phyloP scores from a whole-genome alignment of 1,140 invertebrate species.

The Aphelenchoides fujianensis region DNA sequence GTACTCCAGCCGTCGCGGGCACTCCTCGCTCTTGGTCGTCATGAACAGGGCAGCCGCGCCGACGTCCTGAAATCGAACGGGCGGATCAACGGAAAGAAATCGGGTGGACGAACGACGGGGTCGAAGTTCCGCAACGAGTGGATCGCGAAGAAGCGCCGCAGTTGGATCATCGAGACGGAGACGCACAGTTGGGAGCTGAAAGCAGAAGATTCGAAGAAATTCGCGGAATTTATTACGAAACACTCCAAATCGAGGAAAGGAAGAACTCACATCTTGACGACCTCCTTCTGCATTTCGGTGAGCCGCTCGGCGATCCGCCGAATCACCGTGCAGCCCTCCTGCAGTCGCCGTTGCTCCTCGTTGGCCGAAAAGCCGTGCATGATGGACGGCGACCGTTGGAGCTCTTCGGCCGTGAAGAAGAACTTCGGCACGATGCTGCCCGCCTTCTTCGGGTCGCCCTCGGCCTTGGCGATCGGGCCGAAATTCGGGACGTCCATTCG shows the following conservation, averaged over 20 bases:
- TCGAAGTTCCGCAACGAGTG: constrained; percentile 39
- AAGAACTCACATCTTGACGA: constrained; percentile 15
- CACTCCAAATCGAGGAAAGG: too few relatives aligned
- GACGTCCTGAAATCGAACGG: constrained; percentile 33
- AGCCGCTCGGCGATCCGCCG: constrained; percentile 7
- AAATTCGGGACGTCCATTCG: background rate
- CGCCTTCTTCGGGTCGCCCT: background rate
- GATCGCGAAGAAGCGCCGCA: constrained; percentile 32
- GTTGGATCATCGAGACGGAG: constrained; percentile 21
- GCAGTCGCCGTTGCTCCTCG: constrained; percentile 12
- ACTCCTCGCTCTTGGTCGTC: constrained; percentile 42
- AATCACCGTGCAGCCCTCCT: background rate
- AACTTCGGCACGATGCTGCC: constrained; percentile 15
- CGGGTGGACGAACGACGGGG: too few relatives aligned
- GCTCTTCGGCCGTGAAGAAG: constrained; percentile 17
- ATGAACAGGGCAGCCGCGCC: constrained; percentile 42
- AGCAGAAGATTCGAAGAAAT: background rate
- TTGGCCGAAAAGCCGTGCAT: background rate
- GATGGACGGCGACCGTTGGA: constrained; percentile 7
- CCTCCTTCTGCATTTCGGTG: constrained; percentile 3
- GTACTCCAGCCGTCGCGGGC: constrained; percentile 41
- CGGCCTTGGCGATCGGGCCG: background rate
- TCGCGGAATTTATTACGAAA: too few relatives aligned
- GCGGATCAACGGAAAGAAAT: constrained; percentile 2
- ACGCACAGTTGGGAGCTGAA: constrained; percentile 27